A percentile compares a stretch with the other conserved stretches of the same genome.
These are phyloP conservation scores for Globodera rostochiensis DNA, from an alignment of 1,140 invertebrate genomes.

Conservation along the genomic window DNA sequence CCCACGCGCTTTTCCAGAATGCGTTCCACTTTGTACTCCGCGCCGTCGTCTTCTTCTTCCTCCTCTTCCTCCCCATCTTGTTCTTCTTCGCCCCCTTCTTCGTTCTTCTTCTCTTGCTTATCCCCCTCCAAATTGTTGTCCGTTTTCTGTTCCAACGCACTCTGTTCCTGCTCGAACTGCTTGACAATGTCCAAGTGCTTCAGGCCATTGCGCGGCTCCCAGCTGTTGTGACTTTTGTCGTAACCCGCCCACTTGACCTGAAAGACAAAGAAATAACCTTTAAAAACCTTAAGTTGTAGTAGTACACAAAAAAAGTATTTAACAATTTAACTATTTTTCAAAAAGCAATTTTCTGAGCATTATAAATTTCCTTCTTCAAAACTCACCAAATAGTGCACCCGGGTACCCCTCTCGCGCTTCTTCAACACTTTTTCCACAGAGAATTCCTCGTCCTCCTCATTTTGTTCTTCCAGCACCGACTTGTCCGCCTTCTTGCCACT, in stretches of 20 bases:
- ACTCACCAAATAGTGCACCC: neutral
- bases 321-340: too few species aligned
- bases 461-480: neutral
- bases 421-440: neutral
- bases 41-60: neutral
- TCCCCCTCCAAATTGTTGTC: too few species aligned
- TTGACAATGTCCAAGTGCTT: slow-evolving; percentile 10
- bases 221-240: neutral
- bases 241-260: slow-evolving; percentile 3
- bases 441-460: neutral
- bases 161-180: neutral
- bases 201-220: neutral
- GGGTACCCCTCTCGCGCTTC: neutral
- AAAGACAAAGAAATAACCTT: neutral
- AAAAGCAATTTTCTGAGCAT: neutral
- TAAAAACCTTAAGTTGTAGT: neutral
- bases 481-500: neutral
- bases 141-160: too few species aligned
- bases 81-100: neutral
- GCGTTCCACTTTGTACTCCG: neutral
- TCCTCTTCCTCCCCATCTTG: neutral
- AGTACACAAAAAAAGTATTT: too few species aligned
- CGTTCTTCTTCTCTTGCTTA: too few species aligned
- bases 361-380: neutral
- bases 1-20: neutral